A percentile compares a stretch with the other conserved stretches of the same genome.
Evolutionary conservation across 2,888 invertebrate species (phyloP).

Genomic region (Drosophila dives): DNA sequence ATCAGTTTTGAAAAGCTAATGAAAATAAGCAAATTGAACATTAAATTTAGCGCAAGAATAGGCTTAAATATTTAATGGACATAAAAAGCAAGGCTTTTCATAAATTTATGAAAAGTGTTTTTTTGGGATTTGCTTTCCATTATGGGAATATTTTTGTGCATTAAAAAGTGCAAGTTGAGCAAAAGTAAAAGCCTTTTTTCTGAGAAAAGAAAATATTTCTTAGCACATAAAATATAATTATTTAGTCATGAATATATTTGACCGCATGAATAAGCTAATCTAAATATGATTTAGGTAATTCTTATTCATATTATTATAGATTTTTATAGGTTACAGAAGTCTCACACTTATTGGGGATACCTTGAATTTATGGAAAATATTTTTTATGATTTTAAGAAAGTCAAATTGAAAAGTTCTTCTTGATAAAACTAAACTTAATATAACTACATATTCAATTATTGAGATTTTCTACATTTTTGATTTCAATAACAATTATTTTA

Average conservation of each 20-base stretch:
- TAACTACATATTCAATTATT: background rate
- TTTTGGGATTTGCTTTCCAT: background rate
- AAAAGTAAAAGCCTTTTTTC: background rate
- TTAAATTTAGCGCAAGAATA: background rate
- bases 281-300: background rate
- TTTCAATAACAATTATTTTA: background rate
- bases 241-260: background rate
- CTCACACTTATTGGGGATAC: background rate
- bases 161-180: background rate
- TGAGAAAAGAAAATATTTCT: background rate
- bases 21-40: background rate
- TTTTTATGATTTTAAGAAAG: background rate
- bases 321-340: background rate
- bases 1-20: constrained; percentile 8
- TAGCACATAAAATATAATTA: background rate
- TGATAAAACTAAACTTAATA: background rate
- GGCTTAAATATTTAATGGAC: background rate
- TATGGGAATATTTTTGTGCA: background rate
- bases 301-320: too few species aligned
- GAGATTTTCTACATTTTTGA: background rate
- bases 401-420: background rate
- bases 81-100: background rate
- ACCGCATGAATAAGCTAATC: background rate
- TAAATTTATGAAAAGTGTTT: background rate
- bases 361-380: background rate